Evolutionary conservation across 2,888 invertebrate species (phyloP).

Genomic region (Trissolcus japonicus): DNA sequence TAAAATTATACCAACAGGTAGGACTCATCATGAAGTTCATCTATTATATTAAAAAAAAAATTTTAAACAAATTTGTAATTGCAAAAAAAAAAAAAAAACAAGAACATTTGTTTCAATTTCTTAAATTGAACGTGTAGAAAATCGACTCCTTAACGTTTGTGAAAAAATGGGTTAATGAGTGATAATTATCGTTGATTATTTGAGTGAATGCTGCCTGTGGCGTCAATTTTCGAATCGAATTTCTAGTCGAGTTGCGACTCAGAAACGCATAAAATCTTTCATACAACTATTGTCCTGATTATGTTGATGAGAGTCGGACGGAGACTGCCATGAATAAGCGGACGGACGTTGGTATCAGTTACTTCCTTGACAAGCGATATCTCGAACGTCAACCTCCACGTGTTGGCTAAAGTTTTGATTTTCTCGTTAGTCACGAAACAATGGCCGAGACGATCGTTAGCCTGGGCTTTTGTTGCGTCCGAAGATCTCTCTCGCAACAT

Average conservation of each 20-base stretch:
- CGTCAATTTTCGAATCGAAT: conserved; percentile 21
- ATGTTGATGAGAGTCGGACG: conserved; percentile 45
- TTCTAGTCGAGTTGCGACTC: conserved; percentile 14
- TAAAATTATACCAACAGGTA: too few species aligned
- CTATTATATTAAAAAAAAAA: too few species aligned
- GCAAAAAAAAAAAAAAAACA: too few species aligned
- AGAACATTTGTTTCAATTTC: too few species aligned
- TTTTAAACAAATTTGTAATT: too few species aligned
- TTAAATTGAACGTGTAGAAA: too few species aligned
- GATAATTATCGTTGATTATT: too few species aligned
- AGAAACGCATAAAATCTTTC: conserved; percentile 29
- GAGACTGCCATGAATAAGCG: conserved; percentile 68
- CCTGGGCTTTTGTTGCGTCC: conserved; percentile 26
- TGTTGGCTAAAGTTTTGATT: conserved; percentile 60
- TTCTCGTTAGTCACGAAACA: conserved; percentile 62
- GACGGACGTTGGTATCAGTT: conserved; percentile 73
- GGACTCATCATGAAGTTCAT: too few species aligned
- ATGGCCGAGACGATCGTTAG: conserved; percentile 53
- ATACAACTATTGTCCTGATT: conserved; percentile 36
- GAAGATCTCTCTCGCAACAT: conserved; percentile 17
- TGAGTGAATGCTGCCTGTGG: too few species aligned
- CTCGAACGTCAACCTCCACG: conserved; percentile 60
- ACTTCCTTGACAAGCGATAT: conserved; percentile 74
- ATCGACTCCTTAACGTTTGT: too few species aligned
- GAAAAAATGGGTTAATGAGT: too few species aligned